Evolutionary conservation across 2,113 vertebrate species (phyloP).

Genomic region (Gila orcuttii): DNA sequence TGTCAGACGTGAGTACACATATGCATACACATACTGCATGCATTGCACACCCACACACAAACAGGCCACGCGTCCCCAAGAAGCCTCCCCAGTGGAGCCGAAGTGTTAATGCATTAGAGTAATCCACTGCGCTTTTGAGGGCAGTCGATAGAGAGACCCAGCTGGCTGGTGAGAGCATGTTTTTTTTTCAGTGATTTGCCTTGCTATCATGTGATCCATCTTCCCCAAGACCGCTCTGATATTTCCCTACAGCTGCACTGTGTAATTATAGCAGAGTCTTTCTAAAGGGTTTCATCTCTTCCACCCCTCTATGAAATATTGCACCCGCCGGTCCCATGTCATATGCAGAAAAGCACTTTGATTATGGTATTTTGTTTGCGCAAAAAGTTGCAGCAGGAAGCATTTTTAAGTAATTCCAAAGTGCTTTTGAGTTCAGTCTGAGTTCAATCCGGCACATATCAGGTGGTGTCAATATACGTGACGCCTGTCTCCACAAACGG

Average conservation of each 20-base stretch:
- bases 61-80: background rate
- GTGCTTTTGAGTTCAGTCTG: constrained; percentile 45
- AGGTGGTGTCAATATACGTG: background rate
- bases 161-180: constrained; percentile 65
- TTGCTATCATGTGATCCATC: constrained; percentile 73
- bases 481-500: background rate
- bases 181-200: constrained; percentile 61
- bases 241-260: constrained; percentile 64
- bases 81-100: background rate
- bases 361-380: background rate
- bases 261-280: constrained; percentile 68
- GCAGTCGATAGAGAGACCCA: constrained; percentile 52
- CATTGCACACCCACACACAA: background rate
- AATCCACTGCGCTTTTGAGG: constrained; percentile 48
- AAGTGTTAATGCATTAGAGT: constrained; percentile 39
- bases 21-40: background rate
- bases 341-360: constrained; percentile 31
- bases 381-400: constrained; percentile 34
- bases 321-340: constrained; percentile 6
- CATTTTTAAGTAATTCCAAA: constrained; percentile 45
- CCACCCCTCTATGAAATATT: constrained; percentile 48
- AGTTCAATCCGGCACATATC: background rate
- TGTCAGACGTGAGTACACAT: constrained; percentile 89
- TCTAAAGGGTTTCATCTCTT: constrained; percentile 56
- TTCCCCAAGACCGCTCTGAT: constrained; percentile 49